Evolutionary conservation across 2,797 vertebrate species (phyloP).

Genomic region (Phoeniculus purpureus): DNA sequence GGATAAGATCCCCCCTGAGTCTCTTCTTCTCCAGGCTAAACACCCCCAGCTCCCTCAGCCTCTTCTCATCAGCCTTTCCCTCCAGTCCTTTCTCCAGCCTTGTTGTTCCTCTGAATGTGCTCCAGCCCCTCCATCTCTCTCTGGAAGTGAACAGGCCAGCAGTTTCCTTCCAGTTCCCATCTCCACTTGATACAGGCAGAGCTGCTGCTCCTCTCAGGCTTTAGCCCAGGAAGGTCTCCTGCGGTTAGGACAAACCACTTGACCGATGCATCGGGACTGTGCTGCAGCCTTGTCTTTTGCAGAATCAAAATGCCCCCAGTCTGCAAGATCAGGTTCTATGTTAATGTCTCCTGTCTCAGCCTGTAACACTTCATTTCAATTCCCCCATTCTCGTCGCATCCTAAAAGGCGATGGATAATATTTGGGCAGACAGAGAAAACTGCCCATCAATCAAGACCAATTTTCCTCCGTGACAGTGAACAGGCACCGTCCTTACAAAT

Average conservation of each 20-base stretch:
- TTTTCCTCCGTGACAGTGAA: background rate
- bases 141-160: too few relatives aligned
- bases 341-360: background rate
- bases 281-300: background rate
- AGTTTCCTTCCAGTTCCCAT: background rate
- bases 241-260: background rate
- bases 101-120: too few relatives aligned
- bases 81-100: too few relatives aligned
- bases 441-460: background rate
- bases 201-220: background rate
- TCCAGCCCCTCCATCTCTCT: too few relatives aligned
- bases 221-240: background rate
- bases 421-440: constrained; percentile 2
- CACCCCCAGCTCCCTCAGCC: too few relatives aligned
- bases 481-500: background rate
- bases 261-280: accelerated
- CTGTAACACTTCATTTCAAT: background rate
- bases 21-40: too few relatives aligned
- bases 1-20: too few relatives aligned
- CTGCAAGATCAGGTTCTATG: background rate
- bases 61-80: too few relatives aligned
- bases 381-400: background rate
- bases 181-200: background rate
- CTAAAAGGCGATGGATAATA: background rate
- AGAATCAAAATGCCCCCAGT: background rate